Evolutionary conservation across 2,113 vertebrate species (phyloP), one percentile per base, ranked within the genome.

Genomic region (Poeciliopsis occidentalis): DNA sequence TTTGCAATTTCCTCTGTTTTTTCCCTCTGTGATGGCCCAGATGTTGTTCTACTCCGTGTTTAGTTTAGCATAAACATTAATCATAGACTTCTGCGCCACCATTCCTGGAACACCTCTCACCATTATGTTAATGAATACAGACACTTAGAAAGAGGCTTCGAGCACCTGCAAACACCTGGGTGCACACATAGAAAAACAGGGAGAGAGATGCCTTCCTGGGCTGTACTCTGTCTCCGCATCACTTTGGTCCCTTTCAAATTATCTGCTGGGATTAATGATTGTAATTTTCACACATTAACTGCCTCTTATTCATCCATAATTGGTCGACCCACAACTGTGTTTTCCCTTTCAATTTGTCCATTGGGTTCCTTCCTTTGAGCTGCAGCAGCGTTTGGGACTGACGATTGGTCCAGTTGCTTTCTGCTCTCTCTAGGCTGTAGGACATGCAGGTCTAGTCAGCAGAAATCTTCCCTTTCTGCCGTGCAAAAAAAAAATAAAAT

Each of bases 271-370:
- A 94, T 87, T 95, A 95, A 95, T 94, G 85, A 95, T 94, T 90
- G 91, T 86, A 88, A 95, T 95, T 94, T 94, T 94, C 91, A 85
- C 94, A 86, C 91, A 91, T 89, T 88, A 89, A 92, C 87, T 89
- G 81, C 73, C 78, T 89, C 90, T 67, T 87, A 92, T 94, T 95
- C 91, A 89, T 67, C 30, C 92, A 91, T 96, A 96, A 97, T 96
- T 94, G 94, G 83, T 92, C 93, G 90, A 91, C 93, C 91, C 86
- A 92, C 89, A 67, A 91, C 88, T 85, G 84, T 91, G 83, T 96
- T 96, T 95, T 95, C 94, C 92, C 90, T 93, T 94, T 91, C 81
- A 91, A 90, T 89, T 80, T 90, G 87, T 94, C 94, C 85, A 74
- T 93, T 94, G 94, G 93, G 89, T 93, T 70, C 89, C 89, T 88